Evolutionary conservation across 2,113 vertebrate species (phyloP), one percentile per base, ranked within the genome.

Genomic region (Peromyscus polionotus): DNA sequence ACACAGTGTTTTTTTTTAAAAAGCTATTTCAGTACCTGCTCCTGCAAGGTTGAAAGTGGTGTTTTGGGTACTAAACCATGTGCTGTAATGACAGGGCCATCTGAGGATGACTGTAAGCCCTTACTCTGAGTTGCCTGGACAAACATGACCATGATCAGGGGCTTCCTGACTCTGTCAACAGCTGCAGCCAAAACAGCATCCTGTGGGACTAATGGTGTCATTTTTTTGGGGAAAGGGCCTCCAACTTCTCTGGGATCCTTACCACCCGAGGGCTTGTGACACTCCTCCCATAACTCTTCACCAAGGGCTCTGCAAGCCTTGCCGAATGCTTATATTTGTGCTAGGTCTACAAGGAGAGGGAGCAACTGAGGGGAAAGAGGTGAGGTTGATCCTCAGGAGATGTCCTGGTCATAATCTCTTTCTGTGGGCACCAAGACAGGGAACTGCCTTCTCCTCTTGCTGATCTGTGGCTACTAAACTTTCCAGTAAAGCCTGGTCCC

Each of bases 161-260:
- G 79, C 33, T 59, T 75, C n/a, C 48, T 63, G 75, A 33, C 59
- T 95, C 42, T 92, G 12, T 73, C 70, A 90, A 94, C 87, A 61
- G 63, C 11, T 42, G 26, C 6, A 88, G 24, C 33, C 2, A 10
- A 70, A 48, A 95, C 5, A 84, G 83, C 28, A 68, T 57, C 77
- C 28, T 4, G 9, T 0, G 19, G 7, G 36, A 73, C 33, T 24
- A 83, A 31, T 17, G 36, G 5, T 39, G 68, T 92, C 48, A 65
- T 61, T 67, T 45, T 59, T 61, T 76, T 73, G 3, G 75, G 90
- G 51, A 28, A 86, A 57, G 20, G 36, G 31, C 51, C 59, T 68
- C 65, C 31, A 93, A 81, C 39, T 75, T 75, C 67, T 88, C 59
- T n/a, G 42, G 83, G 20, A 90, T 39, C 5, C 8, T 42, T 11